Percentiles rank a stretch among this genome's conserved stretches.
Evolutionary conservation across 1,140 invertebrate species (phyloP).

Genomic region (Dryas iulia): DNA sequence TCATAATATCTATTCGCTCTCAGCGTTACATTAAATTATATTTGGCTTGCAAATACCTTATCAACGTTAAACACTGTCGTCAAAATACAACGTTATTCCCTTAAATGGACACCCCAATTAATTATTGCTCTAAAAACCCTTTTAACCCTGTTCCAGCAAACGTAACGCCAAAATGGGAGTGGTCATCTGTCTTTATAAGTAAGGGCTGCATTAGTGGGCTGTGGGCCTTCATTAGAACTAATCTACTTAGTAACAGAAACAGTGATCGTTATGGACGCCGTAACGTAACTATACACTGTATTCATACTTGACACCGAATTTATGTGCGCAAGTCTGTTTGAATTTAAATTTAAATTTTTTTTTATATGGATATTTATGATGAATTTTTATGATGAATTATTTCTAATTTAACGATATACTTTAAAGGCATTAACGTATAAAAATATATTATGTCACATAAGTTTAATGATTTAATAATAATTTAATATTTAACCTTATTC

Average conservation of each 20-base stretch:
- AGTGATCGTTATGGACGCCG: conserved; percentile 9
- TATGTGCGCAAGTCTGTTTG: not conserved
- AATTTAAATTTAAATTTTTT: not conserved
- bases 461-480: too few relatives aligned
- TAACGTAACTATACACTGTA: conserved; percentile 1
- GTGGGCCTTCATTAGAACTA: conserved; percentile 54
- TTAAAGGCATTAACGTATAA: too few relatives aligned
- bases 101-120: conserved; percentile 56
- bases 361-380: not conserved
- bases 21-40: conserved; percentile 21
- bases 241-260: conserved; percentile 38
- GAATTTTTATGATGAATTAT: too few relatives aligned
- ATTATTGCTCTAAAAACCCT: conserved; percentile 70
- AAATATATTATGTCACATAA: too few relatives aligned
- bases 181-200: conserved; percentile 68
- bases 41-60: conserved; percentile 25
- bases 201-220: conserved; percentile 44
- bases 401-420: too few relatives aligned
- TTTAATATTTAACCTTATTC: too few relatives aligned
- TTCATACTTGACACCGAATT: not conserved
- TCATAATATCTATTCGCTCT: not conserved
- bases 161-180: conserved; percentile 54
- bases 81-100: conserved; percentile 35
- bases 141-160: conserved; percentile 60
- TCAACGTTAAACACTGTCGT: conserved; percentile 24